phyloP scores from a whole-genome alignment of 1,140 invertebrate species.

The Lordiphosa stackelbergi region DNA sequence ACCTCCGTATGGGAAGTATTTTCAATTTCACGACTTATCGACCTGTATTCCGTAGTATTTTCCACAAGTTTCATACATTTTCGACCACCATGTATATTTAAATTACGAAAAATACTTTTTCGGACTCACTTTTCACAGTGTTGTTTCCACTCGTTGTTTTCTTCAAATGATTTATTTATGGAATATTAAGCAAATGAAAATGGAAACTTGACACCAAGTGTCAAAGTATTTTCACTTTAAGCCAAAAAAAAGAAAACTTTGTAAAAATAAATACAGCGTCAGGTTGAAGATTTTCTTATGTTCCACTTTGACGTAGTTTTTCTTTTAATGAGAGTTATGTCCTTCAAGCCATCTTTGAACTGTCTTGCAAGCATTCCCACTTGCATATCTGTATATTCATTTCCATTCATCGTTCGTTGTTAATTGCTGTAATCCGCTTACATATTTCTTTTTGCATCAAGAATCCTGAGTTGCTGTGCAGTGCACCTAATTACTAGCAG shows the following conservation, averaged over 20 bases:
- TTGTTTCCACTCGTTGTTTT: not conserved
- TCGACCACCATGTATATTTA: no score
- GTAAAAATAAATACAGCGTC: not conserved
- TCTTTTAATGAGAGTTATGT: not conserved
- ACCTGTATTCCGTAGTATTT: no score
- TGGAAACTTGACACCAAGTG: conserved; percentile 47
- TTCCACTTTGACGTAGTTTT: not conserved
- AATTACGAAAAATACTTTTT: no score
- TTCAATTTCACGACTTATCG: no score
- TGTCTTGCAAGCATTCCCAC: conserved; percentile 4
- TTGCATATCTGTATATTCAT: conserved; percentile 10
- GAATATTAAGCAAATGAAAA: conserved; percentile 35
- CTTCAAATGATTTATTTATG: conserved; percentile 48
- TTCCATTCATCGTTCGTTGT: conserved; percentile 26
- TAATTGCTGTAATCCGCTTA: conserved; percentile 67
- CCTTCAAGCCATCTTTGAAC: conserved; percentile 1
- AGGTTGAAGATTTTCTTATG: not conserved
- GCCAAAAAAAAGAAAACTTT: not conserved
- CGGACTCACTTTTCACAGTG: no score
- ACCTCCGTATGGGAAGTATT: no score
- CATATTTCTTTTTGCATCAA: conserved; percentile 33
- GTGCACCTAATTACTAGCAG: conserved; percentile 36
- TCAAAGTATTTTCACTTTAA: conserved; percentile 27
- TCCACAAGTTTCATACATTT: no score
- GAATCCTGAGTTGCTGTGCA: conserved; percentile 7